Conservation (phyloP, 2,888 invertebrate genomes). For the Pocota personata region DNA sequence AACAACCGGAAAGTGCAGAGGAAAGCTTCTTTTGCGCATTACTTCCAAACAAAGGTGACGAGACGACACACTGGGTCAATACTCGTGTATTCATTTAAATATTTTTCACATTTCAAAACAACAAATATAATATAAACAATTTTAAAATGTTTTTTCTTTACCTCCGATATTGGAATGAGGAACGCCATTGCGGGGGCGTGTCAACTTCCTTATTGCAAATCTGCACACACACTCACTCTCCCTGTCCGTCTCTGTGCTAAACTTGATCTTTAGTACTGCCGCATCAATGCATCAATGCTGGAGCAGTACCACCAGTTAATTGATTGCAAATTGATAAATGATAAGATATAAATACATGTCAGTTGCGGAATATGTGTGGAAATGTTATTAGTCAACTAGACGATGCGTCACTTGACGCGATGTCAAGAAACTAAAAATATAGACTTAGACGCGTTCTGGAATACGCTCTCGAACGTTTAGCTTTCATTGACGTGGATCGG, state of each 20-base stretch:
- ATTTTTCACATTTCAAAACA: not conserved
- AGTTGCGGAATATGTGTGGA: not conserved
- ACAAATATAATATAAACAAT: not conserved
- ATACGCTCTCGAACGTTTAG: not conserved
- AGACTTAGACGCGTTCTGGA: constrained; percentile 13
- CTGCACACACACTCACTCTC: not conserved
- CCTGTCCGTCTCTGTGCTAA: not conserved
- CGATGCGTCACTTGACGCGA: constrained; percentile 6
- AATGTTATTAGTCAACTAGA: not conserved
- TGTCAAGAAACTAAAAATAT: constrained; percentile 8
- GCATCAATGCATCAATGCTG: too few relatives aligned
- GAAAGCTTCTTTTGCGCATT: constrained; percentile 34
- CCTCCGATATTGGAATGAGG: constrained; percentile 70
- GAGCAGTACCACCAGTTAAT: not conserved
- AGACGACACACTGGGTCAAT: constrained; percentile 8
- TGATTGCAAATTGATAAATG: not conserved
- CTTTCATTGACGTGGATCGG: constrained; percentile 34
- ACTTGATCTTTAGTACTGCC: not conserved
- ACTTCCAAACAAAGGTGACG: constrained; percentile 19
- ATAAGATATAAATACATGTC: not conserved
- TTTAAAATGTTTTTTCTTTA: constrained; percentile 27
- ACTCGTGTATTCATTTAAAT: constrained; percentile 2
- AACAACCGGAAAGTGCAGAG: not conserved
- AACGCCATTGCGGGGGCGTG: constrained; percentile 64
- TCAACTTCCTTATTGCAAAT: constrained; percentile 21